Percentiles rank a stretch among this genome's conserved stretches.
These are phyloP conservation scores for Trachymyrmex cornetzi DNA, from an alignment of 1,140 invertebrate species.

Conservation along the genomic window DNA sequence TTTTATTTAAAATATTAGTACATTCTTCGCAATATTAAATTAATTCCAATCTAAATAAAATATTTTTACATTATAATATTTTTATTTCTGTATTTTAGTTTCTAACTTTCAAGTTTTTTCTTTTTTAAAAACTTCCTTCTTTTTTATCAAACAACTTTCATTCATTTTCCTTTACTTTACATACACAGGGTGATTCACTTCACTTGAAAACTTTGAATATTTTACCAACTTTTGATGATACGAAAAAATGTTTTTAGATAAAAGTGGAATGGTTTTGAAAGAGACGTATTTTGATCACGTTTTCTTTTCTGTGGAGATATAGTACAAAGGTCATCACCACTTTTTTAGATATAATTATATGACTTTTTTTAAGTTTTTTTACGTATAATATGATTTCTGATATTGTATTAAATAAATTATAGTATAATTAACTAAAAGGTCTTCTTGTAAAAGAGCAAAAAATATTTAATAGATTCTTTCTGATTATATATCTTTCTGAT, in stretches of 20 bases:
- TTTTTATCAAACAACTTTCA: background rate
- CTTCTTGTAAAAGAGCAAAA: background rate
- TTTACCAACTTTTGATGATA: no score
- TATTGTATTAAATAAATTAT: background rate
- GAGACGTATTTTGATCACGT: no score
- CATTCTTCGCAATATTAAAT: background rate
- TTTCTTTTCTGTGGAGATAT: no score
- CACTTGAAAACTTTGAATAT: no score
- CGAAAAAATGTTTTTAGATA: no score
- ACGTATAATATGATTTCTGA: background rate
- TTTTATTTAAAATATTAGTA: background rate
- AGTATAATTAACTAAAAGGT: background rate
- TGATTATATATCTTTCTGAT: background rate
- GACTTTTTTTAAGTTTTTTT: no score
- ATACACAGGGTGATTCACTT: no score
- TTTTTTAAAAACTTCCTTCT: background rate
- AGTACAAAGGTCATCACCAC: no score
- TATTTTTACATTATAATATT: background rate
- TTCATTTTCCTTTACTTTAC: background rate
- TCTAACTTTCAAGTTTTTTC: background rate
- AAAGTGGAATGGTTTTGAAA: no score
- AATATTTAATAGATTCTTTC: background rate
- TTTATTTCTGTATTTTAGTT: background rate
- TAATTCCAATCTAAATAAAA: background rate
- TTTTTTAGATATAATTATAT: no score